Evolutionary conservation across 2,888 invertebrate genomes (phyloP).

Genomic region (Luperina nickerlii): DNA sequence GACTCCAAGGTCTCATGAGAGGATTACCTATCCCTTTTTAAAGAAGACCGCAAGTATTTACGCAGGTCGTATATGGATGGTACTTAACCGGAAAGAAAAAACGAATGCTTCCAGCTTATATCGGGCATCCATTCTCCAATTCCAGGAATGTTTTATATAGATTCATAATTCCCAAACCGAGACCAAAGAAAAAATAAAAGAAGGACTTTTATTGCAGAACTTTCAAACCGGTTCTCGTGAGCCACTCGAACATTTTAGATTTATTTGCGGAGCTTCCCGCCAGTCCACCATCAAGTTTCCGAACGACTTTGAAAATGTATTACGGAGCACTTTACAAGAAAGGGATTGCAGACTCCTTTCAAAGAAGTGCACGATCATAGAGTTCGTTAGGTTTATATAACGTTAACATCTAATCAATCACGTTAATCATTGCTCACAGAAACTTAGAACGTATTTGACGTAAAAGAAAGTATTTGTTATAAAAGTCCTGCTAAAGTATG

Average conservation of each 20-base stretch:
- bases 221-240: constrained; percentile 48
- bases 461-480: no score
- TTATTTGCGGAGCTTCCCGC: constrained; percentile 38
- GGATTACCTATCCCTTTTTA: background rate
- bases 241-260: constrained; percentile 39
- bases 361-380: constrained; percentile 38
- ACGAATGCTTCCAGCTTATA: constrained; percentile 11
- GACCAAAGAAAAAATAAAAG: constrained; percentile 39
- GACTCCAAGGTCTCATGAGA: background rate
- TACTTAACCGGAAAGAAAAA: background rate
- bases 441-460: constrained; percentile 48
- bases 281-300: constrained; percentile 33
- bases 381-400: constrained; percentile 39
- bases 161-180: constrained; percentile 14
- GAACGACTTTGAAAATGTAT: constrained; percentile 46
- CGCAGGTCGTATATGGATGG: background rate
- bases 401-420: constrained; percentile 62
- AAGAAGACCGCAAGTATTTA: background rate
- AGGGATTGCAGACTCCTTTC: constrained; percentile 32
- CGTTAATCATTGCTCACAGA: constrained; percentile 56
- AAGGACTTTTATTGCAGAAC: constrained; percentile 41
- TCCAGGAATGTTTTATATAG: constrained; percentile 15
- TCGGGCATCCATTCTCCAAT: constrained; percentile 12
- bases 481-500: constrained; percentile 22
- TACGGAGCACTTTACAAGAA: constrained; percentile 36